Percentiles rank a stretch among this genome's conserved stretches.
These are phyloP conservation scores for Volucella inanis DNA, from an alignment of 2,888 invertebrate genomes.

Conservation along the genomic window DNA sequence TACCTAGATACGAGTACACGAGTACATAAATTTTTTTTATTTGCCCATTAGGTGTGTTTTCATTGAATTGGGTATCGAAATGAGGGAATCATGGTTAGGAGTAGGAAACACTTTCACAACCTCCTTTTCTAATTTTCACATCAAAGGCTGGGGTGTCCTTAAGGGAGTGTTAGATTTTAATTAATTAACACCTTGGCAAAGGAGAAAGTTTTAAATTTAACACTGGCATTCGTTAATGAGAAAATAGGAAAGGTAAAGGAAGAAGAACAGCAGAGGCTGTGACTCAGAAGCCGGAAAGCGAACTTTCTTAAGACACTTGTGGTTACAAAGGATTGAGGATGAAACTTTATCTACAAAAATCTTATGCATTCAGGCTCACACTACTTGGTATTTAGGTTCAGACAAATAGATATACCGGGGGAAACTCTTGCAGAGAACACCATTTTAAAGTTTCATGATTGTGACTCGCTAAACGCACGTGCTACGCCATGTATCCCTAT, in stretches of 20 bases:
- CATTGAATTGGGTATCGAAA: conserved; percentile 58
- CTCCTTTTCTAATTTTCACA: conserved; percentile 11
- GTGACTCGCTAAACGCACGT: conserved; percentile 59
- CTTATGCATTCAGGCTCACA: neutral
- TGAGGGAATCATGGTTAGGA: conserved; percentile 17
- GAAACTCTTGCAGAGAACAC: conserved; percentile 31
- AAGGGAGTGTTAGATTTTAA: conserved; percentile 35
- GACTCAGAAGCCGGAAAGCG: conserved; percentile 33
- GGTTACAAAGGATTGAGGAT: conserved; percentile 29
- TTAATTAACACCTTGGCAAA: conserved; percentile 58
- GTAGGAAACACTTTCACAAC: neutral
- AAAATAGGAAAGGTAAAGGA: conserved; percentile 34
- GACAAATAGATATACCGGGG: neutral
- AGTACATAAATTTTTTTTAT: conserved; percentile 21
- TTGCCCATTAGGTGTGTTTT: conserved; percentile 42
- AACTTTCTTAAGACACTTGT: conserved; percentile 49
- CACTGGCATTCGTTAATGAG: conserved; percentile 50
- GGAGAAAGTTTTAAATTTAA: conserved; percentile 60
- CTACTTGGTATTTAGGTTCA: neutral
- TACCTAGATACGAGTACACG: conserved; percentile 1
- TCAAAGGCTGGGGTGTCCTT: neutral
- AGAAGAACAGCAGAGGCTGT: conserved; percentile 29
- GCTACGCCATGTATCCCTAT: neutral
- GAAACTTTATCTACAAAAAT: conserved; percentile 10
- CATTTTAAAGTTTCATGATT: conserved; percentile 60